Percentiles rank a stretch among this genome's conserved stretches.
Evolutionary conservation across 2,888 invertebrate species (phyloP).

Genomic region (Drosophila leonis): DNA sequence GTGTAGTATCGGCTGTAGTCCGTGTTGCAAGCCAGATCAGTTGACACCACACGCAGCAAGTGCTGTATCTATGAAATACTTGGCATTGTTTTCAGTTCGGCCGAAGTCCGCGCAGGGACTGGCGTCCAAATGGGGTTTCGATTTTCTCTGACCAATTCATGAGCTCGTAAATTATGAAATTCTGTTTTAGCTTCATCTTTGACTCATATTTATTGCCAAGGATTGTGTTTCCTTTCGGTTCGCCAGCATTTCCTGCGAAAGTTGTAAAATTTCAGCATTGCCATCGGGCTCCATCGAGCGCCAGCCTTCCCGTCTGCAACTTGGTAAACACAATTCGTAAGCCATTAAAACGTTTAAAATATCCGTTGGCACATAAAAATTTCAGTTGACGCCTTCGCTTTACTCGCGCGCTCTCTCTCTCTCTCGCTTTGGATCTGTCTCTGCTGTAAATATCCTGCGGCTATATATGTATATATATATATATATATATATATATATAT

Average conservation of each 20-base stretch:
- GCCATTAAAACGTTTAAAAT: slow-evolving; percentile 43
- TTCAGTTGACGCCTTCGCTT: slow-evolving; percentile 70
- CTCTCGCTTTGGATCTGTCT: neutral
- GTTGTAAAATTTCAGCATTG: slow-evolving; percentile 64
- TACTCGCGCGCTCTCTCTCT: neutral
- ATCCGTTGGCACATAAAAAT: slow-evolving; percentile 76
- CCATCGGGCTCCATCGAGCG: slow-evolving; percentile 29
- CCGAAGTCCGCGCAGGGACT: slow-evolving; percentile 12
- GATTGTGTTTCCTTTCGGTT: slow-evolving; percentile 65
- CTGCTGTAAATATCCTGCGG: slow-evolving; percentile 50
- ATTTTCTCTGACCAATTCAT: slow-evolving; percentile 66
- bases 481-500: neutral
- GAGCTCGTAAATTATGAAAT: slow-evolving; percentile 75
- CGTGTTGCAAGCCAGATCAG: slow-evolving; percentile 36
- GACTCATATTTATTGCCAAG: slow-evolving; percentile 51
- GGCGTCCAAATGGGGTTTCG: slow-evolving; percentile 43
- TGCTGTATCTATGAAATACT: slow-evolving; percentile 47
- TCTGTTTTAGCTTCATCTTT: slow-evolving; percentile 46
- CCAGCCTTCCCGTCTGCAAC: slow-evolving; percentile 25
- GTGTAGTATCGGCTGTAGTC: slow-evolving; percentile 24
- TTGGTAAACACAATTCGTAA: slow-evolving; percentile 59
- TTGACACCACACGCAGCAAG: slow-evolving; percentile 47
- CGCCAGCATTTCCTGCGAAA: slow-evolving; percentile 73
- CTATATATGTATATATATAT: neutral
- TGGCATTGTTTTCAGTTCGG: slow-evolving; percentile 46